Conservation (phyloP, 1,140 invertebrate species). For the Zaprionus camerounensis region DNA sequence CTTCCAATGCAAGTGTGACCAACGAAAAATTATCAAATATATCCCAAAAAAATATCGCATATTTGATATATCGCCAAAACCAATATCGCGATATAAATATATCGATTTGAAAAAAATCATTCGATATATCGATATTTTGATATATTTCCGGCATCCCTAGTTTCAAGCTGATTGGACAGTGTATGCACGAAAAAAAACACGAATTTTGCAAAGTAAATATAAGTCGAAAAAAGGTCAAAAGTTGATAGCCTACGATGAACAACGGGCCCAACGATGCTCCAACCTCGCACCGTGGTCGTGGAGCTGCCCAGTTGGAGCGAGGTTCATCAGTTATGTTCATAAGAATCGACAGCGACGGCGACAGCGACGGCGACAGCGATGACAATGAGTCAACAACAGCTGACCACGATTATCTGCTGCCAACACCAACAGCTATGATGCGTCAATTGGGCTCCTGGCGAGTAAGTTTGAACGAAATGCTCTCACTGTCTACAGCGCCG, state of each 20-base stretch:
- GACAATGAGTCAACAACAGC: slow-evolving; percentile 77
- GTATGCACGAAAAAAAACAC: slow-evolving; percentile 31
- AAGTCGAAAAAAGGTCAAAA: slow-evolving; percentile 1
- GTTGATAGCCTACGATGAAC: slow-evolving; percentile 50
- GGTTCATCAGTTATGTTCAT: slow-evolving; percentile 48
- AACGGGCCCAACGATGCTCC: slow-evolving; percentile 60
- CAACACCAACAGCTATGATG: slow-evolving; percentile 36
- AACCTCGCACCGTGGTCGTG: slow-evolving; percentile 38
- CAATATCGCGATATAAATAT: no score
- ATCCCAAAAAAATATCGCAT: no score
- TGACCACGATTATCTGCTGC: slow-evolving; percentile 64
- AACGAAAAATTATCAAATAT: no score
- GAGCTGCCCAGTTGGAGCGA: slow-evolving; percentile 12
- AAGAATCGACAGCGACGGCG: slow-evolving; percentile 63
- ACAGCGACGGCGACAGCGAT: slow-evolving; percentile 54
- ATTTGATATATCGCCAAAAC: no score
- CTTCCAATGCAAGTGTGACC: no score
- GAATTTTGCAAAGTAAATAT: slow-evolving; percentile 26
- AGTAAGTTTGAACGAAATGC: slow-evolving; percentile 65
- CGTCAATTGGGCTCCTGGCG: slow-evolving; percentile 70
- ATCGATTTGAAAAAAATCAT: no score
- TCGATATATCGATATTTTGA: no score
- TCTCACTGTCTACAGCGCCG: slow-evolving; percentile 67
- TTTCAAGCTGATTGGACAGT: slow-evolving; percentile 30
- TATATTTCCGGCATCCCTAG: no score